phyloP scores from a whole-genome alignment of 2,113 vertebrate genomes.

The Glaucomys volans region DNA sequence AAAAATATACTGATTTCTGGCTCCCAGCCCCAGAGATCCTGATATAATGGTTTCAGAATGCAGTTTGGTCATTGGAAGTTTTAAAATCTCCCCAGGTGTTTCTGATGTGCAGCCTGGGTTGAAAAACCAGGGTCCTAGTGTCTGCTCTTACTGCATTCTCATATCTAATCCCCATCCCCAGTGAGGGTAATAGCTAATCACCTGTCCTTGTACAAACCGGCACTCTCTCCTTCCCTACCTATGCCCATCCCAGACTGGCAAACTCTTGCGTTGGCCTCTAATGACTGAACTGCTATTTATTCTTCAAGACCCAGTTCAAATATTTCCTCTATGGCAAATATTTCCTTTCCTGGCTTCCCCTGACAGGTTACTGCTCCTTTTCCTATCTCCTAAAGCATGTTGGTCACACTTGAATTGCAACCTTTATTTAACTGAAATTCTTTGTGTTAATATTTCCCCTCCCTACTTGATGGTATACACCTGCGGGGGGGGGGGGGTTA shows the following conservation, averaged over 20 bases:
- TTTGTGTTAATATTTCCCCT: background rate
- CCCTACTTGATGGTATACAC: background rate
- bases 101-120: background rate
- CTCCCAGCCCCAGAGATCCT: background rate
- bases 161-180: background rate
- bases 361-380: background rate
- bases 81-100: background rate
- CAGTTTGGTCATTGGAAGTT: background rate
- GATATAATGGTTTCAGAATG: slow-evolving; percentile 15
- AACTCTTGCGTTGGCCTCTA: background rate
- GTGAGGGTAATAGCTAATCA: background rate
- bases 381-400: background rate
- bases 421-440: background rate
- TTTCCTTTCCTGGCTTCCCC: background rate
- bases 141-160: background rate
- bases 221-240: background rate
- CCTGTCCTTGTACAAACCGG: too few relatives aligned
- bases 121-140: background rate
- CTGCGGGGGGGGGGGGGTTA: background rate
- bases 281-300: background rate
- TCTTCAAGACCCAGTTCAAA: slow-evolving; percentile 30
- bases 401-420: background rate
- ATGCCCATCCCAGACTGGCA: background rate
- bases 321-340: background rate
- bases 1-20: background rate